Evolutionary conservation across 2,888 invertebrate genomes (phyloP), one percentile per base, ranked within the genome.

Genomic region (Ecdyonurus torrentis): DNA sequence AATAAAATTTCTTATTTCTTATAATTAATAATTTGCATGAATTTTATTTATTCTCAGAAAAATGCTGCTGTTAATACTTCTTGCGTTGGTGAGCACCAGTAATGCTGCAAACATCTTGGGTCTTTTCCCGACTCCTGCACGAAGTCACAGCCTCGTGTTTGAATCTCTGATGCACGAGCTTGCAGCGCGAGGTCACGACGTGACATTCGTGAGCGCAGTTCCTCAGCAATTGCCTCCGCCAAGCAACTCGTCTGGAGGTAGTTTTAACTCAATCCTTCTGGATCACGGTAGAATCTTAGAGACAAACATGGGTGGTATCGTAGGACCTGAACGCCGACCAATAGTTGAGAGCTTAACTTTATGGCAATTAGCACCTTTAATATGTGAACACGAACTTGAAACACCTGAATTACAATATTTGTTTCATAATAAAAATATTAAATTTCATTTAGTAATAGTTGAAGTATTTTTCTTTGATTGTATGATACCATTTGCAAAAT

Each of bases 181-280:
- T 2, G 68, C 67, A 1, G 52, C 53, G 1, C 25, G 66, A 59
- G 68, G 68, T 19, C 68, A 68, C 59, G 50, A 67, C 24, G 58
- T 68, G 10, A 67, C 67, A 23, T 52, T 66, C 15, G 58, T 58
- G 23, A 60, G 60, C 1, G 53, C 60, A 2, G 52, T 22, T 15
- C 61, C 58, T 2, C 53, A 55, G 20, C n/a, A 63, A n/a, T 37
- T 23, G 19, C 60, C 63, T 1, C 52, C 58, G 2, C n/a, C 22
- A 5, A 55, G 58, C 58, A 25, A 58, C 37, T 7, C 55, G 10
- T 55, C 55, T n/a, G 22, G 22, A 22, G 55, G 55, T 7, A 55
- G 22, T 20, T 20, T 55, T 5, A 22, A 20, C 20, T 7, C n/a
- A 5, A n/a, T 55, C 7, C 20, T 20, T 7, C 55, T 55, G 55